These are phyloP conservation scores for Cosmia pyralina DNA, from an alignment of 2,888 invertebrate species.

Conservation along the genomic window DNA sequence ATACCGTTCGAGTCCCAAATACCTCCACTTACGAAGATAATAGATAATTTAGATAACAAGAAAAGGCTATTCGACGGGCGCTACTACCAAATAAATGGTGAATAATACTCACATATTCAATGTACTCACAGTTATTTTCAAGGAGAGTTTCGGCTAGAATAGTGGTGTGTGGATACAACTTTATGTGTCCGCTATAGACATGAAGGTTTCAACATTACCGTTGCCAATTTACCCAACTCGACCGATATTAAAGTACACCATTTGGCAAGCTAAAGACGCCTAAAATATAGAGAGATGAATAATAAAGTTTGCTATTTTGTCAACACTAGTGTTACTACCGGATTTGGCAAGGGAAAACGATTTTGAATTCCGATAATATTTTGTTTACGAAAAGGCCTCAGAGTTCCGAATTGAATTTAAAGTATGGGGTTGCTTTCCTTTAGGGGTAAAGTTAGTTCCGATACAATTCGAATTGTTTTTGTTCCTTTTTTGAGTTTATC, in stretches of 20 bases:
- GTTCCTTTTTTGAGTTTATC: constrained; percentile 71
- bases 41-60: constrained; percentile 86
- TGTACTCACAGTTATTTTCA: constrained; percentile 53
- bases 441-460: constrained; percentile 69
- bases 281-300: constrained; percentile 75
- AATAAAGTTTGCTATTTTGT: constrained; percentile 75
- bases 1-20: constrained; percentile 70
- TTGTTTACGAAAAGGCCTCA: constrained; percentile 73
- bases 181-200: constrained; percentile 77
- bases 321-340: constrained; percentile 70
- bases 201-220: constrained; percentile 67
- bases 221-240: constrained; percentile 79
- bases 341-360: constrained; percentile 77
- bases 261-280: constrained; percentile 82
- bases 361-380: constrained; percentile 76
- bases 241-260: constrained; percentile 84
- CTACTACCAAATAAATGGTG: constrained; percentile 76
- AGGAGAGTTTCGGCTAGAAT: constrained; percentile 40
- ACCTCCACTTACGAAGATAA: constrained; percentile 74
- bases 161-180: constrained; percentile 59
- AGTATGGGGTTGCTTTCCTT: constrained; percentile 69
- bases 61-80: constrained; percentile 76
- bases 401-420: constrained; percentile 77
- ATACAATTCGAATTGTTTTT: constrained; percentile 70
- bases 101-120: constrained; percentile 77